Conservation (phyloP, 2,888 invertebrate species). For the Coleophora flavipennella region DNA sequence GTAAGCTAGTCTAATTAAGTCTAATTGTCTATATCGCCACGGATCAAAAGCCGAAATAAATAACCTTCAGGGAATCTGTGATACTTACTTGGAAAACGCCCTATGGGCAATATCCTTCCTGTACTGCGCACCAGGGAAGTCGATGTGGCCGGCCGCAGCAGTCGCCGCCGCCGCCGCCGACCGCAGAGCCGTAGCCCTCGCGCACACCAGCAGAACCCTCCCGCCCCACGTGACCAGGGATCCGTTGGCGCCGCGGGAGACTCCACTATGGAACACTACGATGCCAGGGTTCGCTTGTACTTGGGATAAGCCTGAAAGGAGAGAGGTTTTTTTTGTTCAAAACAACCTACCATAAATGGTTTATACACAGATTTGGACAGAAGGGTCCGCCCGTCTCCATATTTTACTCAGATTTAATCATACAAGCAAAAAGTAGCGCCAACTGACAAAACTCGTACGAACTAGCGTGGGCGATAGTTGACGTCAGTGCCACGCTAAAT, state of each 20-base stretch:
- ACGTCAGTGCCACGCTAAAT: no score
- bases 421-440: no score
- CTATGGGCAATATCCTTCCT: conserved; percentile 92
- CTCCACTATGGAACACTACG: conserved; percentile 90
- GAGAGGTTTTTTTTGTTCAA: no score
- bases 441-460: no score
- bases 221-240: conserved; percentile 88
- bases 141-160: conserved; percentile 78
- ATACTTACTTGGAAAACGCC: conserved; percentile 82
- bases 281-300: conserved; percentile 65
- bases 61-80: neutral
- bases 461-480: no score
- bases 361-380: no score
- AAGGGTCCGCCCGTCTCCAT: no score
- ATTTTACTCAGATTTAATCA: no score
- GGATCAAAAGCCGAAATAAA: no score
- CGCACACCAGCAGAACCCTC: conserved; percentile 87
- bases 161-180: conserved; percentile 83
- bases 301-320: conserved; percentile 69
- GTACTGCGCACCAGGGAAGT: conserved; percentile 89
- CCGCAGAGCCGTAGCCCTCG: conserved; percentile 77
- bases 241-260: conserved; percentile 73
- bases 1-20: no score
- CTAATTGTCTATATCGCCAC: no score
- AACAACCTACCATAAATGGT: no score